Evolutionary conservation across 2,113 vertebrate genomes (phyloP), one percentile per base, ranked within the genome.

Genomic region (Nibea coibor): DNA sequence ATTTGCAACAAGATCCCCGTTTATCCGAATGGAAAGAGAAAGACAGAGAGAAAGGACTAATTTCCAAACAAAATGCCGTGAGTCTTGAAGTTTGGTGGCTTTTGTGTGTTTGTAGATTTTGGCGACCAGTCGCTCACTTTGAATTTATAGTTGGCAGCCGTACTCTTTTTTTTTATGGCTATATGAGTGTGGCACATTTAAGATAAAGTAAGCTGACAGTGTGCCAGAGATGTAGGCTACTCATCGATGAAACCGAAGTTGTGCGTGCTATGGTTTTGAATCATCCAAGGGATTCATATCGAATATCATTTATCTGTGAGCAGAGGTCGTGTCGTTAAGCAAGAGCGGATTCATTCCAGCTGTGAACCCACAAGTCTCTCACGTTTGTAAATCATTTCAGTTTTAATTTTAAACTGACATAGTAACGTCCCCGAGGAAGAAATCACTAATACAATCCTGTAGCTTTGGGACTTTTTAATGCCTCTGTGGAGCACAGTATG

Each of bases 231-330:
- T 64, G 71, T 73, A 12, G 3, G 47, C 47, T 48, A 6, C 54
- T 54, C 57, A 6, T 54, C 50, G 81, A 43, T 69, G 79, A 58
- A 83, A 73, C 26, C 66, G 67, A 88, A 85, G 85, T 90, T 90
- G 83, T 86, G 86, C 88, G 91, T 92, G 91, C 87, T 61, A 17
- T 78, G 89, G 59, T 75, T 91, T 68, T 83, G 79, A 89, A 89
- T 91, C 69, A 86, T 82, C 72, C 48, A 11, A 74, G 43, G 68
- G 75, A 56, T 82, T 88, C 78, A 28, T 62, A 22, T 15, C 75
- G 82, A 82, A 83, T 86, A n/a, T 24, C 50, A 82, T 78, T 68
- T 59, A 65, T 82, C 72, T 47, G 62, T 11, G 78, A 78, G 80
- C 76, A 61, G 85, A 51, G 72, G 72, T 84, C 75, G 76, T 56